Base-by-base conservation (phyloP, 53 echinoderm and acorn worm genomes). In the Mesocentrotus franciscanus region DNA sequence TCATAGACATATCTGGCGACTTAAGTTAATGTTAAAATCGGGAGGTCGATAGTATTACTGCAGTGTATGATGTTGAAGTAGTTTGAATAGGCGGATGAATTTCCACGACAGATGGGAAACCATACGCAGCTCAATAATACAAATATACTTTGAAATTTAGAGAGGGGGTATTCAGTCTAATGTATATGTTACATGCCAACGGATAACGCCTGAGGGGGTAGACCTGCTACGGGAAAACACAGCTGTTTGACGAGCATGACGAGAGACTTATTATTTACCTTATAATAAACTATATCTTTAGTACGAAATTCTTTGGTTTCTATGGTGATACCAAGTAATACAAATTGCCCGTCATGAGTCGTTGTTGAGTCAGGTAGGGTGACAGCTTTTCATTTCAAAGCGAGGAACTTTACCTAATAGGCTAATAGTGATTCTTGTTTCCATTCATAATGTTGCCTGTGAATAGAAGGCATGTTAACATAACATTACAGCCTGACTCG, bases 141-240 rank as follows among this genome's bases (percentile, higher is more conserved):
- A 75, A 30, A 75, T 75, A 30, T 30, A 29, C 75, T 75, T 75
- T 14, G 75, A 75, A 75, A 16, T 79, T 32, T 17, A 36, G 35
- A 79, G 39, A 39, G 16, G 79, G 36, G 15, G 32, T 79, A 76
- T 30, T 81, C 42, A 33, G 9, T 14, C 81, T 42, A 17, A 42
- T 81, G 81, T 81, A 42, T 81, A 81, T 81, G 42, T 81, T 81
- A 42, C 0, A 81, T 81, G 42, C 42, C 81, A 76, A 81, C 81
- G 81, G 36, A 81, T 42, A 81, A 18, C 42, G 81, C 42, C 36
- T 15, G 81, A 81, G 42, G 36, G 36, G 81, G 81, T 39, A 64
- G 16, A 42, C 20, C 16, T 81, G 81, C 17, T 81, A 39, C 11
- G 39, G 20, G 74, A 36, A 36, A 81, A 81, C 42, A 81, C 36